Evolutionary conservation across 2,797 vertebrate species (phyloP).

Genomic region (Zenarchopterus dispar): DNA sequence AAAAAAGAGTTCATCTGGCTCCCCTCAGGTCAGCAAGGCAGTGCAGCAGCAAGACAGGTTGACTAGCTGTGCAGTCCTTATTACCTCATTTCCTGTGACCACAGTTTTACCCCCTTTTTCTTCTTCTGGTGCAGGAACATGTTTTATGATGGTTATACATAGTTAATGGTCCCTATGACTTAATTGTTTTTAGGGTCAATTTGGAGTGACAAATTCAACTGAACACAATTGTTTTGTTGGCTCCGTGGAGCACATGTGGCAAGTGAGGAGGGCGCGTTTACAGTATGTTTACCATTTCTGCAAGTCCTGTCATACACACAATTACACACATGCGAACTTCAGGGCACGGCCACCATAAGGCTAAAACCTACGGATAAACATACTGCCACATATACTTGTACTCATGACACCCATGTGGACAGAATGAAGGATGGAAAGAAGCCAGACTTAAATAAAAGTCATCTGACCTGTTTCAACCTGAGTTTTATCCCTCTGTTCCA

Average conservation of each 20-base stretch:
- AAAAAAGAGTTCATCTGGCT: constrained; percentile 71
- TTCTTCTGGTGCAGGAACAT: constrained; percentile 71
- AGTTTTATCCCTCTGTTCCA: constrained; percentile 62
- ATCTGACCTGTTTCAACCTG: constrained; percentile 55
- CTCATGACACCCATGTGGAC: constrained; percentile 70
- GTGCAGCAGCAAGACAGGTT: constrained; percentile 74
- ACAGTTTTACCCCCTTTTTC: constrained; percentile 77
- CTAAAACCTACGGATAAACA: constrained; percentile 72
- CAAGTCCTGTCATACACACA: constrained; percentile 50
- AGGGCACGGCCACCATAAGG: constrained; percentile 41
- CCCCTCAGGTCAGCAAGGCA: constrained; percentile 74
- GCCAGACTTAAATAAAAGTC: constrained; percentile 56
- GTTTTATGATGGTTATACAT: constrained; percentile 82
- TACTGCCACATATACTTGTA: constrained; percentile 58
- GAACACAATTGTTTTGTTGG: constrained; percentile 78
- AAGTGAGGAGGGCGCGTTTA: constrained; percentile 50
- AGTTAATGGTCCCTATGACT: constrained; percentile 83
- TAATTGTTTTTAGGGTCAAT: constrained; percentile 85
- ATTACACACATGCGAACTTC: constrained; percentile 35
- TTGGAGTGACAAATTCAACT: constrained; percentile 83
- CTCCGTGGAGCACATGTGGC: constrained; percentile 63
- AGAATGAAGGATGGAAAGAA: constrained; percentile 64
- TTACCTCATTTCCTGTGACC: constrained; percentile 87
- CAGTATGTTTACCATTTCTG: constrained; percentile 68
- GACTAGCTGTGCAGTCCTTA: constrained; percentile 81